Conservation (phyloP, 2,888 invertebrate species). For the Leucophora obtusa region DNA sequence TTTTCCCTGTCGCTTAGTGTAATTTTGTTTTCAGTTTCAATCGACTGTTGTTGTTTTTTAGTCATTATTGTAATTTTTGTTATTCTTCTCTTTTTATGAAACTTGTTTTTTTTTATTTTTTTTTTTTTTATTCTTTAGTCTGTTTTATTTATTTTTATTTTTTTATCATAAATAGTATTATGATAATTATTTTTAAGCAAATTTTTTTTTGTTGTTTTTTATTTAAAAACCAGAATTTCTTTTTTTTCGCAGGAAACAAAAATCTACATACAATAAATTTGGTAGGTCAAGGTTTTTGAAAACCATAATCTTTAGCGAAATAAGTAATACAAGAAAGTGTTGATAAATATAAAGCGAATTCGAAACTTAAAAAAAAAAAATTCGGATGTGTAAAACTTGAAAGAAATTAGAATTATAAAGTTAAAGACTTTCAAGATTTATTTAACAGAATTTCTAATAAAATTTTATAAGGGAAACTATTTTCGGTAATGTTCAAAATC, state of each 20-base stretch:
- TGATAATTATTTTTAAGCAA: slow-evolving; percentile 4
- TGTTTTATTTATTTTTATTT: slow-evolving; percentile 3
- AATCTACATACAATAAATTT: neutral
- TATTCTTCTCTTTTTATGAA: neutral
- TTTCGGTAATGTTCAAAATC: neutral
- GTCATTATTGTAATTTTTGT: slow-evolving; percentile 6
- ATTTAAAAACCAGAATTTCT: slow-evolving; percentile 7
- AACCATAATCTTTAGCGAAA: neutral
- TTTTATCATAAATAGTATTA: slow-evolving; percentile 2
- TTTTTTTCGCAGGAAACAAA: neutral
- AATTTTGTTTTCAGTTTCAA: neutral
- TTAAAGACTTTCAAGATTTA: too few relatives aligned
- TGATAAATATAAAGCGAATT: neutral
- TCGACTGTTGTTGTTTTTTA: neutral
- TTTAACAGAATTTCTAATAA: too few relatives aligned
- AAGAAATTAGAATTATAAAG: too few relatives aligned
- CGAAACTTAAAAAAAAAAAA: too few relatives aligned
- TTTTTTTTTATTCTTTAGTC: neutral
- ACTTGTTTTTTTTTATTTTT: neutral
- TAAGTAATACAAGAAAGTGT: neutral
- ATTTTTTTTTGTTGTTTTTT: neutral
- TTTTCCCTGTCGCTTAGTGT: neutral
- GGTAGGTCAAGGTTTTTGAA: slow-evolving; percentile 14
- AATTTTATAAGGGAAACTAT: neutral
- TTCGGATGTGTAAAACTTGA: too few relatives aligned